Evolutionary conservation across 2,888 invertebrate species (phyloP).

Genomic region (Latheticus oryzae): DNA sequence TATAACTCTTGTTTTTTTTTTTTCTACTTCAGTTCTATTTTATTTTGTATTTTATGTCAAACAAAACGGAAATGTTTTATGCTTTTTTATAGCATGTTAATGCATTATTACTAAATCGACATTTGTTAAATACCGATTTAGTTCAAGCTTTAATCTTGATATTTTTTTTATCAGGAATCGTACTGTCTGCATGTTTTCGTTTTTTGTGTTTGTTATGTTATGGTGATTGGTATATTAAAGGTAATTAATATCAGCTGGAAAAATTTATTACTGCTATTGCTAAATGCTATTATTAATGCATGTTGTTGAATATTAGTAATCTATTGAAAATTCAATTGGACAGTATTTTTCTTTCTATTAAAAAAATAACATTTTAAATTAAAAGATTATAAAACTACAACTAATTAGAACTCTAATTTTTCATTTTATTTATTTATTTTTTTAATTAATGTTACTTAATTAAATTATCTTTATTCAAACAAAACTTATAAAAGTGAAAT

Average conservation of each 20-base stretch:
- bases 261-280: slow-evolving; percentile 57
- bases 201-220: slow-evolving; percentile 47
- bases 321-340: too few species aligned
- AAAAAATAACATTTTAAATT: too few species aligned
- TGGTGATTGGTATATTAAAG: slow-evolving; percentile 50
- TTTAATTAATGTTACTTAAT: too few species aligned
- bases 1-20: slow-evolving; percentile 44
- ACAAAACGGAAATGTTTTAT: slow-evolving; percentile 48
- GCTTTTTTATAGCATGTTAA: too few species aligned
- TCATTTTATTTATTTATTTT: too few species aligned
- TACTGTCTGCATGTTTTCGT: slow-evolving; percentile 48
- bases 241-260: slow-evolving; percentile 45
- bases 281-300: slow-evolving; percentile 52
- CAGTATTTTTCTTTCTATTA: too few species aligned
- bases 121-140: too few species aligned
- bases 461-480: slow-evolving; percentile 40
- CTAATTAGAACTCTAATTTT: too few species aligned
- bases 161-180: slow-evolving; percentile 43
- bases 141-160: too few species aligned
- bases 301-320: slow-evolving; percentile 47
- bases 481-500: slow-evolving; percentile 6
- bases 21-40: slow-evolving; percentile 49
- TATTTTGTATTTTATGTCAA: slow-evolving; percentile 51
- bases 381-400: too few species aligned
- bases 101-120: too few species aligned